Conservation (phyloP, 2,888 invertebrate genomes). For the Dastarcus helophoroides region DNA sequence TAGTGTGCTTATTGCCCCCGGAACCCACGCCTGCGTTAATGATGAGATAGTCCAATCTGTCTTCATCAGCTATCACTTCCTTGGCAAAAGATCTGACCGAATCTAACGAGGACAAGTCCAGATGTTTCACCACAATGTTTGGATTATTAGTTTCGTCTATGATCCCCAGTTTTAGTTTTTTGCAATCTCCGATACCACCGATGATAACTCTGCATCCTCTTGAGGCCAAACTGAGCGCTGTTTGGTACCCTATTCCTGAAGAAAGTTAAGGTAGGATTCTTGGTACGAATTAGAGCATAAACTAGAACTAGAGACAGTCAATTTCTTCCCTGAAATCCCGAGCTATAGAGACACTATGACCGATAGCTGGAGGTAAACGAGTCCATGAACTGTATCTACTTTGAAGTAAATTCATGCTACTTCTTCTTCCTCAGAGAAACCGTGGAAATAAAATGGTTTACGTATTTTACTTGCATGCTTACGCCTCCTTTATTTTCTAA, state of each 20-base stretch:
- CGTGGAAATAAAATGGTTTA: too few species aligned
- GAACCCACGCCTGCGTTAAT: conserved; percentile 53
- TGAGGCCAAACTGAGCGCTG: conserved; percentile 36
- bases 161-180: conserved; percentile 30
- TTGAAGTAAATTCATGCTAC: too few species aligned
- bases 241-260: conserved; percentile 37
- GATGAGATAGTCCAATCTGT: conserved; percentile 49
- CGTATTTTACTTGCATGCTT: too few species aligned
- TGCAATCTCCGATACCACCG: conserved; percentile 33
- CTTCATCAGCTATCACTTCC: conserved; percentile 43
- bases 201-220: conserved; percentile 44
- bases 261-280: too few species aligned
- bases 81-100: conserved; percentile 52
- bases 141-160: conserved; percentile 30
- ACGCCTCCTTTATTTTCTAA: too few species aligned
- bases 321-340: too few species aligned
- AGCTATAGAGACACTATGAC: too few species aligned
- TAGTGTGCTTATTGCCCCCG: conserved; percentile 40
- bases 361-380: too few species aligned
- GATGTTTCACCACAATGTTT: conserved; percentile 34
- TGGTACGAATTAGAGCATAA: too few species aligned
- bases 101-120: conserved; percentile 44
- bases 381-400: too few species aligned
- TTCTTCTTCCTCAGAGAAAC: too few species aligned
- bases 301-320: too few species aligned